Evolutionary conservation across 2,797 vertebrate species (phyloP).

Genomic region (Halcyon chelicuti): DNA sequence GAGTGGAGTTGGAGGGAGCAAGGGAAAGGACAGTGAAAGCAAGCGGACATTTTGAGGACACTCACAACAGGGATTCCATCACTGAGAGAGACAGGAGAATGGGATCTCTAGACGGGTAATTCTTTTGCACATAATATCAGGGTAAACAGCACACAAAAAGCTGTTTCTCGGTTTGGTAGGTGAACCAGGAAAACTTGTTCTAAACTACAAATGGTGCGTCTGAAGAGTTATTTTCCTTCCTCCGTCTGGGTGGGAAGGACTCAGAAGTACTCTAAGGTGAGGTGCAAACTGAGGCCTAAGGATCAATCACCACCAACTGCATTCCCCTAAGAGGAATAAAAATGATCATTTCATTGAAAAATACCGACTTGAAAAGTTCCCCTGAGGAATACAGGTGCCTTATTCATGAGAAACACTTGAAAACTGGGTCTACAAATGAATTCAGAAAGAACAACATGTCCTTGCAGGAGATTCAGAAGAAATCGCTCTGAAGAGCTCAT

Average conservation of each 20-base stretch:
- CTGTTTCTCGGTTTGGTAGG: not conserved
- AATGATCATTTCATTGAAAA: not conserved
- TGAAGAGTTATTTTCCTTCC: not conserved
- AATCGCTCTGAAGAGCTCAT: not conserved
- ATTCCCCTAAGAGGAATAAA: not conserved
- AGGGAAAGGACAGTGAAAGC: not conserved
- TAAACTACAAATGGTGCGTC: not conserved
- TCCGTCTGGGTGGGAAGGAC: not conserved
- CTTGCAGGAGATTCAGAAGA: not conserved
- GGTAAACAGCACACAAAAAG: not conserved
- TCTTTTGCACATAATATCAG: not conserved
- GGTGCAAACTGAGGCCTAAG: not conserved
- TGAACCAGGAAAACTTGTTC: not conserved
- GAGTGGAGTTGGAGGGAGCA: not conserved
- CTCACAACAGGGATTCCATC: not conserved
- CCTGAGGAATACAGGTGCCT: not conserved
- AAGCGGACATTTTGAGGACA: not conserved
- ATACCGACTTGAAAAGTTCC: not conserved
- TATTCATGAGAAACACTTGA: not conserved
- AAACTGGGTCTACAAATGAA: not conserved
- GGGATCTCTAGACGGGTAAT: not conserved
- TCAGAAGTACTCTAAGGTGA: not conserved
- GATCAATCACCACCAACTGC: not conserved
- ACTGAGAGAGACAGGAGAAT: not conserved
- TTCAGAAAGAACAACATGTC: not conserved